phyloP scores from a whole-genome alignment of 2,888 invertebrate genomes.

The Tetrapedia diversipes region DNA sequence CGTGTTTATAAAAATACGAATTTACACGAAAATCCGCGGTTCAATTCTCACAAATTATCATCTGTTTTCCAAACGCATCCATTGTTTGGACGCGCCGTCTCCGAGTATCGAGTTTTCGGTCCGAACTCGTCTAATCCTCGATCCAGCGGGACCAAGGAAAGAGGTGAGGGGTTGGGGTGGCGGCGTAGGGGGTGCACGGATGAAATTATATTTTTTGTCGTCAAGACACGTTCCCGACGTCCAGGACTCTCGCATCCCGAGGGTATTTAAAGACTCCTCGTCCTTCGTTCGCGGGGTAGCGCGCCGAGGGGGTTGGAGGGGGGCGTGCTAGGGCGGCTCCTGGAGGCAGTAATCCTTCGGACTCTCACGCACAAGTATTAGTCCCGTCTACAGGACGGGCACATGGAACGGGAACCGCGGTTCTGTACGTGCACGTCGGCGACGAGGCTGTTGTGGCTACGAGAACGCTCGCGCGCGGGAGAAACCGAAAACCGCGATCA shows the following conservation, averaged over 20 bases:
- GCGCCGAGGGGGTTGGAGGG: slow-evolving; percentile 31
- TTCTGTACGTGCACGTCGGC: slow-evolving; percentile 9
- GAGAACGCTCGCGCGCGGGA: slow-evolving; percentile 53
- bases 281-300: slow-evolving; percentile 69
- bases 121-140: slow-evolving; percentile 43
- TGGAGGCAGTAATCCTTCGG: slow-evolving; percentile 79
- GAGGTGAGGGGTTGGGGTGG: slow-evolving; percentile 19
- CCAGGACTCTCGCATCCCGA: slow-evolving; percentile 78
- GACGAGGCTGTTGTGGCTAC: slow-evolving; percentile 35
- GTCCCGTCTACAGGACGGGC: slow-evolving; percentile 63
- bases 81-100: no score
- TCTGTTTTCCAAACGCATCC: no score
- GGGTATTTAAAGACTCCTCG: slow-evolving; percentile 82
- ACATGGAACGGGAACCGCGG: slow-evolving; percentile 36
- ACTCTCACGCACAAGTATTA: slow-evolving; percentile 75
- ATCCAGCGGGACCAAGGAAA: slow-evolving; percentile 17
- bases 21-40: no score
- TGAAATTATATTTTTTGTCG: slow-evolving; percentile 80
- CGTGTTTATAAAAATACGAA: no score
- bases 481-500: slow-evolving; percentile 81
- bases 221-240: slow-evolving; percentile 77
- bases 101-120: slow-evolving; percentile 24
- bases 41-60: no score
- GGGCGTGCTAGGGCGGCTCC: slow-evolving; percentile 71
- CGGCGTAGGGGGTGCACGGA: slow-evolving; percentile 25